Conservation (phyloP, 2,113 vertebrate genomes). For the Aegotheles bennettii region DNA sequence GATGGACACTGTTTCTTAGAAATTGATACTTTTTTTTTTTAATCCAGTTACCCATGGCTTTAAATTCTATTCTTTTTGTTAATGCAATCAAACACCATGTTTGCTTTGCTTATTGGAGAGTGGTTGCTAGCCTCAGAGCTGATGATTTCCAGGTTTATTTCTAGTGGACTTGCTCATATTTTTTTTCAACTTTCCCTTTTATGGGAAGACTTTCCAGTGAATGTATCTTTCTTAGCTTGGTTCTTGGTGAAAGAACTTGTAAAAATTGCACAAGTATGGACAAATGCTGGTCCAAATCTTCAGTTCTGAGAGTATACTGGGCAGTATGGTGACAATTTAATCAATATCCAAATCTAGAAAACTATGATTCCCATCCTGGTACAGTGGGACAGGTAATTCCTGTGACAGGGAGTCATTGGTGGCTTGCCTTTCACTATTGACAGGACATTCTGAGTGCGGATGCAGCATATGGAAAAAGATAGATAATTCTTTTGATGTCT, state of each 20-base stretch:
- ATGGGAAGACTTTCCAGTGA: background rate
- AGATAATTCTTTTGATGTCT: background rate
- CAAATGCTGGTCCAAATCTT: background rate
- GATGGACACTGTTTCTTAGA: background rate
- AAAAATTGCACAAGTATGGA: background rate
- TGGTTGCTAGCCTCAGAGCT: background rate
- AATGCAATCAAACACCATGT: background rate
- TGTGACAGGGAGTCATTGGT: background rate
- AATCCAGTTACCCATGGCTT: background rate
- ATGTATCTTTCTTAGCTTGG: background rate
- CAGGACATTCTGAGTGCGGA: background rate
- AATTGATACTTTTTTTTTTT: background rate
- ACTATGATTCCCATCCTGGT: accelerated
- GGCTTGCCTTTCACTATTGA: background rate
- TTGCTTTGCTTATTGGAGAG: background rate
- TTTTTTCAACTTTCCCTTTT: background rate
- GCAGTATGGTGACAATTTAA: background rate
- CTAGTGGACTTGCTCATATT: background rate
- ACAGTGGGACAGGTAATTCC: background rate
- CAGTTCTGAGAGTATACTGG: background rate
- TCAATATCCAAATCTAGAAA: background rate
- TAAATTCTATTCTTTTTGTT: background rate
- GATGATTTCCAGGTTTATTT: background rate
- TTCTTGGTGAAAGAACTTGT: background rate
- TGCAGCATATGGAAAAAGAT: background rate